Conservation (phyloP, 2,797 vertebrate genomes). For the Psittacula derbiana region DNA sequence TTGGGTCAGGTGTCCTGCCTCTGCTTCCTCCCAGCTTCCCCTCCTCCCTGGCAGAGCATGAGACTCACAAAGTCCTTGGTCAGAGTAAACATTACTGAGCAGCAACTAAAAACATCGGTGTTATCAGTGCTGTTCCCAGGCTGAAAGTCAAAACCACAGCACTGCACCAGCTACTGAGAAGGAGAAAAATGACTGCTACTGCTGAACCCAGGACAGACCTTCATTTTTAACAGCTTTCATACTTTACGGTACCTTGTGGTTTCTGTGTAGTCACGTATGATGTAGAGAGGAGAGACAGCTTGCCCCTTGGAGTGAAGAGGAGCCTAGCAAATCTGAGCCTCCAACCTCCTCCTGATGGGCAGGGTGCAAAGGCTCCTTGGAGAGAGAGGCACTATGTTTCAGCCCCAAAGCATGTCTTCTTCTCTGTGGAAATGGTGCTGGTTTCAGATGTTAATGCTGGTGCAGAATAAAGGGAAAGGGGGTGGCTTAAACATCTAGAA, state of each 20-base stretch:
- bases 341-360: not conserved
- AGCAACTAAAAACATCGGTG: not conserved
- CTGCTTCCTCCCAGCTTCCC: not conserved
- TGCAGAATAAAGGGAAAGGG: not conserved
- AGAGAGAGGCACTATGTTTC: not conserved
- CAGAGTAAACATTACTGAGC: not conserved
- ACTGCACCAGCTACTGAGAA: not conserved
- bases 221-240: not conserved
- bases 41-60: not conserved
- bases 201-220: not conserved
- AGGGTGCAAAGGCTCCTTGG: not conserved
- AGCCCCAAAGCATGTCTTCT: not conserved
- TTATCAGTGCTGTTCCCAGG: not conserved
- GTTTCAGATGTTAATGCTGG: not conserved
- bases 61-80: not conserved
- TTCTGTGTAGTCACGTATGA: not conserved
- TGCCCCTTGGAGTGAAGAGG: rapidly evolving
- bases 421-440: not conserved
- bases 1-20: not conserved
- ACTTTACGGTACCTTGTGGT: not conserved
- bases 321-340: not conserved
- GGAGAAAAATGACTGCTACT: not conserved
- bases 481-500: not conserved
- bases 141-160: not conserved
- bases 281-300: not conserved